Evolutionary conservation across 1,140 invertebrate species (phyloP), one percentile per base, ranked within the genome.

Genomic region (Drosophila grimshawi): DNA sequence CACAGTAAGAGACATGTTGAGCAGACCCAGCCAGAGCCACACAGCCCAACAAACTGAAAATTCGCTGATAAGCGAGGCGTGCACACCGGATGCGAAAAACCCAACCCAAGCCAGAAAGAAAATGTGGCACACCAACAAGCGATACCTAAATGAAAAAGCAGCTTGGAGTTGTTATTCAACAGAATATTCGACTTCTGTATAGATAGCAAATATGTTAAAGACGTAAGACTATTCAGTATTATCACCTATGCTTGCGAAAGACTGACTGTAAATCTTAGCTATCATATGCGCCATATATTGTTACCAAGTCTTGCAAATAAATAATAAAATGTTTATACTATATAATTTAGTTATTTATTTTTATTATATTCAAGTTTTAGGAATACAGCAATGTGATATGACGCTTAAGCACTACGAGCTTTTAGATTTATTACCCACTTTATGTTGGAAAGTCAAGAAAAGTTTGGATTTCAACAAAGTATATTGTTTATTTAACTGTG

Each of bases 51-150:
- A 83, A 83, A 75, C 85, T 80, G 83, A 74, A 80, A 86, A 88
- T 83, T 60, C 80, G 80, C 80, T 83, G 83, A 88, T 88, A 88
- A 89, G 85, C 66, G 77, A 82, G 83, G 80, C 80, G 80, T 83
- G 68, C 73, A 69, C 77, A 83, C 73, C 85, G 83, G 85, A 88
- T 80, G 68, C 76, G 48, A 46, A 43, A 45, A 60, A 64, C 60
- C 49, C 45, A 63, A 29, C 51, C 67, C 39, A 46, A 30, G 10
- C n/a, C n/a, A 27, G 39, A 71, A 53, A 10, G 27, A 67, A 62
- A 73, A 65, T 64, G 67, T 56, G 61, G 57, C 48, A 69, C 49
- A 62, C 11, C 33, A 45, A 32, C 48, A 59, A 35, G 35, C 41
- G 32, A 32, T 35, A 59, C 37, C n/a, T 41, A 5, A 33, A 5